A percentile compares a stretch with the other conserved stretches of the same genome.
Evolutionary conservation across 2,888 invertebrate genomes (phyloP).

Genomic region (Phoronis australis): DNA sequence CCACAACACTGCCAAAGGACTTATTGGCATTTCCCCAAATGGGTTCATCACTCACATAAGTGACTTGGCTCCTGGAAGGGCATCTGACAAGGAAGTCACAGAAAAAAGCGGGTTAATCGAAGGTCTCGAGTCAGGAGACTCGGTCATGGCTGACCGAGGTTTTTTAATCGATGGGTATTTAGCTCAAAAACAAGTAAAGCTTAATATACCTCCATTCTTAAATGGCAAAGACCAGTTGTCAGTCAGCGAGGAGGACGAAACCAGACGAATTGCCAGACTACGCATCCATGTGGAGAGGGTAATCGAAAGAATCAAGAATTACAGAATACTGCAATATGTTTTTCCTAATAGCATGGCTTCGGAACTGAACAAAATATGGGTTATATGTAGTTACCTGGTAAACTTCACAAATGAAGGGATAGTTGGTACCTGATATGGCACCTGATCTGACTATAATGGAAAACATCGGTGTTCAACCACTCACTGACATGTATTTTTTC

Average conservation of each 20-base stretch:
- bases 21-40: slow-evolving; percentile 11
- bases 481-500: too few species aligned
- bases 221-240: slow-evolving; percentile 5
- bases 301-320: slow-evolving; percentile 7
- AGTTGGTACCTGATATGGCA: background rate
- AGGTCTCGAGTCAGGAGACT: slow-evolving; percentile 8
- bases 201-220: slow-evolving; percentile 12
- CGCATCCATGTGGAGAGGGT: slow-evolving; percentile 8
- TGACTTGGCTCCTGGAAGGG: slow-evolving; percentile 6
- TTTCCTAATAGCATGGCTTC: slow-evolving; percentile 7
- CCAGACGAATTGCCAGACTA: slow-evolving; percentile 2
- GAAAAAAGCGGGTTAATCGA: slow-evolving; percentile 4
- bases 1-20: slow-evolving; percentile 8
- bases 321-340: slow-evolving; percentile 7
- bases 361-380: slow-evolving; percentile 8
- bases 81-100: slow-evolving; percentile 13
- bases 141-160: slow-evolving; percentile 14
- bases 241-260: slow-evolving; percentile 1
- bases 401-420: slow-evolving; percentile 1
- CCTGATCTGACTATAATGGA: too few species aligned
- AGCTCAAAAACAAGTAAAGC: slow-evolving; percentile 1
- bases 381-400: slow-evolving; percentile 6
- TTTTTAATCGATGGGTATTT: slow-evolving; percentile 9
- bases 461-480: too few species aligned
- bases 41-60: slow-evolving; percentile 9